A percentile compares a stretch with the other conserved stretches of the same genome.
Evolutionary conservation across 2,113 vertebrate genomes (phyloP).

Genomic region (Podarcis muralis): DNA sequence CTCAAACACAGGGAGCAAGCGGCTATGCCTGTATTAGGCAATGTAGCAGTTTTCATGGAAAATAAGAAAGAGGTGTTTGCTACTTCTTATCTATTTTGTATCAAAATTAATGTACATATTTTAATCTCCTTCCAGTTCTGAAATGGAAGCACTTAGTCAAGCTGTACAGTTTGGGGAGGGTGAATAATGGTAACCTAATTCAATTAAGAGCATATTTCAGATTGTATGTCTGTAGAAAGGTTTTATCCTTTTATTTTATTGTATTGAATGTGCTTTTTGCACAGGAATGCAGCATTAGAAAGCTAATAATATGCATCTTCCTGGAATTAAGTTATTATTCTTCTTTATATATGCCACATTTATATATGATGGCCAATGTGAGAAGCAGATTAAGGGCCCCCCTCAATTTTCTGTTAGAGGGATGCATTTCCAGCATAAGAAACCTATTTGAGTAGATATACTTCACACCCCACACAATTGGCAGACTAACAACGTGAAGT

Average conservation of each 20-base stretch:
- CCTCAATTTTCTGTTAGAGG: not conserved
- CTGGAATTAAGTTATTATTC: not conserved
- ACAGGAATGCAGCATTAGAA: not conserved
- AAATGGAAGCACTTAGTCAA: not conserved
- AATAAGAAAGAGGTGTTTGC: not conserved
- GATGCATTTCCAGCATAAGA: not conserved
- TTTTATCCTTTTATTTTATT: not conserved
- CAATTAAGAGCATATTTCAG: not conserved
- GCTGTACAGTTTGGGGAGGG: not conserved
- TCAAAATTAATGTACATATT: not conserved
- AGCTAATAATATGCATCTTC: not conserved
- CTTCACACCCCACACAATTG: not conserved
- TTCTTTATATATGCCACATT: not conserved
- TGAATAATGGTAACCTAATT: not conserved
- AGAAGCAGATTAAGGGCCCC: not conserved
- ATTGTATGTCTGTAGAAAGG: not conserved
- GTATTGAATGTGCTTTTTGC: not conserved
- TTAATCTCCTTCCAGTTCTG: conserved; percentile 21
- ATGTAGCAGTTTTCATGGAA: conserved; percentile 14
- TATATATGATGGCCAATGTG: not conserved
- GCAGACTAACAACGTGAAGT: too few relatives aligned
- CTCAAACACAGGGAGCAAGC: too few relatives aligned
- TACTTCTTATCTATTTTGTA: not conserved
- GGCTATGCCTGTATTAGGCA: not conserved
- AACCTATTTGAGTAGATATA: not conserved